Percentiles rank a stretch among this genome's conserved stretches.
phyloP scores from a whole-genome alignment of 35 echinoderm and acorn worm species.

The Ophiothrix spiculata region DNA sequence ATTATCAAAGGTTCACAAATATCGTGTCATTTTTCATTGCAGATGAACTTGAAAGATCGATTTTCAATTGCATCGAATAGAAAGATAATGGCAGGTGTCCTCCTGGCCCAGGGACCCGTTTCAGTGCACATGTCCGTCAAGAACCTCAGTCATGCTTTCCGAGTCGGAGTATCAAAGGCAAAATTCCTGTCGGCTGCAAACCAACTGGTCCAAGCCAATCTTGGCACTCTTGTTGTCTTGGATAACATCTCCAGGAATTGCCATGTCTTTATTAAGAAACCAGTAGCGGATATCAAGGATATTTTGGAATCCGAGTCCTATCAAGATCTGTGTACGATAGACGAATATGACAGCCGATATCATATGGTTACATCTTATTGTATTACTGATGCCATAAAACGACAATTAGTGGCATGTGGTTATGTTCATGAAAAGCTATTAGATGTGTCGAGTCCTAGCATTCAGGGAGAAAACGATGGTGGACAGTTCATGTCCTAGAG shows the following conservation, averaged over 20 bases:
- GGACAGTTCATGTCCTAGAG: too few species aligned
- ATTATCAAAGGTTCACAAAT: background rate
- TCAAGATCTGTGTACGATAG: background rate
- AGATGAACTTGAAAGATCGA: background rate
- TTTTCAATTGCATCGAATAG: background rate
- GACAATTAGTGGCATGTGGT: background rate
- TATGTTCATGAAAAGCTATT: background rate
- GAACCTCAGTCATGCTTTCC: background rate
- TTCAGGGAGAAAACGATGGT: too few species aligned
- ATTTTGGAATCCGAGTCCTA: background rate
- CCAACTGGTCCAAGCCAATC: background rate
- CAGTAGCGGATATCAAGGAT: background rate
- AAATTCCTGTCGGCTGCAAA: background rate
- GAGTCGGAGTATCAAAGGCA: background rate
- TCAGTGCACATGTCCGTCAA: background rate
- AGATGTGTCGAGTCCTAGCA: too few species aligned
- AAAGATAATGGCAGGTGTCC: background rate
- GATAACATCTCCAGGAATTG: background rate
- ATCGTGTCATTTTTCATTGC: background rate
- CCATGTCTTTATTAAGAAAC: conserved; percentile 1
- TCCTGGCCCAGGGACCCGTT: background rate
- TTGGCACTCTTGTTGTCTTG: background rate
- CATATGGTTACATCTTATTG: background rate
- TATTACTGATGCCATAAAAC: background rate
- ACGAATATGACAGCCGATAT: background rate